Percentiles rank a stretch among this genome's conserved stretches.
These are phyloP conservation scores for Catalaphyllia jardinei DNA, from an alignment of 64 coral and sea anemone species.

Conservation along the genomic window DNA sequence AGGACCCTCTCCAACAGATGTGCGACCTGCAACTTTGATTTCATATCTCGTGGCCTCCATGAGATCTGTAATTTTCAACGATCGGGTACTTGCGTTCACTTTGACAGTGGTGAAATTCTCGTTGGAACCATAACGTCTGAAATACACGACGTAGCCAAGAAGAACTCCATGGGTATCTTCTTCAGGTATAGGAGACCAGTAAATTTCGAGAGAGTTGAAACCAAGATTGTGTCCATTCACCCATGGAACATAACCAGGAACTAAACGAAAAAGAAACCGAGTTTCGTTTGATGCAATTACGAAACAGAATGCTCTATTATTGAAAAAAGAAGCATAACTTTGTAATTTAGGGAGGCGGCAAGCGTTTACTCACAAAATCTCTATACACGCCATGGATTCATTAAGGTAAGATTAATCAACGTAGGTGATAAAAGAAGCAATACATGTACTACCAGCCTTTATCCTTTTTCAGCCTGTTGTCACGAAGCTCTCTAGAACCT, in stretches of 20 bases:
- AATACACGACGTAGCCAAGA: neutral
- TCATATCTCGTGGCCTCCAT: neutral
- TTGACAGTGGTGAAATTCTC: neutral
- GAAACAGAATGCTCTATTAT: no score
- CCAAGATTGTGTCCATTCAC: neutral
- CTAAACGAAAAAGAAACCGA: neutral
- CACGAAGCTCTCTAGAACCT: no score
- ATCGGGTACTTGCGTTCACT: neutral
- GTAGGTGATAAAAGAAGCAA: no score
- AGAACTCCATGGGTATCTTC: neutral
- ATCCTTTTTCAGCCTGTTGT: no score
- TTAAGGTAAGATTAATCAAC: no score
- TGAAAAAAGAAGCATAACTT: no score
- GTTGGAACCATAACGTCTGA: neutral
- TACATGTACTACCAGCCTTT: no score
- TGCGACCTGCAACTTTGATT: neutral
- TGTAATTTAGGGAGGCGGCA: no score
- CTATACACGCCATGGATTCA: no score
- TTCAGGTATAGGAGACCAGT: neutral
- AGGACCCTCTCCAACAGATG: neutral
- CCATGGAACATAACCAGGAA: neutral
- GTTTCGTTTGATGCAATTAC: neutral
- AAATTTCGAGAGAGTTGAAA: neutral
- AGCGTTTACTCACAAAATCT: no score
- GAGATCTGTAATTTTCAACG: neutral